These are phyloP conservation scores for Gallinago jamesoni DNA, from an alignment of 2,113 vertebrate species.

Conservation along the genomic window DNA sequence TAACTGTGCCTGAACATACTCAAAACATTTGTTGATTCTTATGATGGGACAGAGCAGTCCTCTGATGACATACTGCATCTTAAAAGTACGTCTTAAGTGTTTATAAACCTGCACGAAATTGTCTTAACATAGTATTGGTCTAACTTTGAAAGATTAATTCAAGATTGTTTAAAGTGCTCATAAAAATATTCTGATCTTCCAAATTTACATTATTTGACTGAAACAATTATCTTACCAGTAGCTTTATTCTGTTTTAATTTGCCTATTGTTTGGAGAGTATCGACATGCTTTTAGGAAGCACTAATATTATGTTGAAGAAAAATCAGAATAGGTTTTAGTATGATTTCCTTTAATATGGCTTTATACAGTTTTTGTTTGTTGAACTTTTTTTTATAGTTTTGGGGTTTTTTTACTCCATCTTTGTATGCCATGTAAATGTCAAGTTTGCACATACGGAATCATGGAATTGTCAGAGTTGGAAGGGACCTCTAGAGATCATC, in stretches of 20 bases:
- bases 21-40: neutral
- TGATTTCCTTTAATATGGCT: neutral
- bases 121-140: neutral
- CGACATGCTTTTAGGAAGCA: neutral
- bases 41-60: neutral
- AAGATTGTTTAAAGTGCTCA: neutral
- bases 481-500: too few relatives aligned
- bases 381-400: neutral
- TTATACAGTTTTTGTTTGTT: neutral
- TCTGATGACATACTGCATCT: neutral
- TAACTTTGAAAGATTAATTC: neutral
- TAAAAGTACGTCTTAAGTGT: neutral
- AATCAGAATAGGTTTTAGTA: neutral
- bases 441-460: neutral
- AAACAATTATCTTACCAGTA: neutral
- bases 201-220: neutral
- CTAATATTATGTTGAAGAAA: neutral
- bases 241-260: neutral
- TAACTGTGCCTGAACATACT: neutral
- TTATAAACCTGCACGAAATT: neutral
- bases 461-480: too few relatives aligned
- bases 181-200: neutral
- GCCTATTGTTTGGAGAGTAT: neutral
- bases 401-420: neutral
- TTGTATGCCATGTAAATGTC: neutral